A percentile compares a stretch with the other conserved stretches of the same genome.
These are phyloP conservation scores for Phaedon cochleariae DNA, from an alignment of 2,888 invertebrate species.

Conservation along the genomic window DNA sequence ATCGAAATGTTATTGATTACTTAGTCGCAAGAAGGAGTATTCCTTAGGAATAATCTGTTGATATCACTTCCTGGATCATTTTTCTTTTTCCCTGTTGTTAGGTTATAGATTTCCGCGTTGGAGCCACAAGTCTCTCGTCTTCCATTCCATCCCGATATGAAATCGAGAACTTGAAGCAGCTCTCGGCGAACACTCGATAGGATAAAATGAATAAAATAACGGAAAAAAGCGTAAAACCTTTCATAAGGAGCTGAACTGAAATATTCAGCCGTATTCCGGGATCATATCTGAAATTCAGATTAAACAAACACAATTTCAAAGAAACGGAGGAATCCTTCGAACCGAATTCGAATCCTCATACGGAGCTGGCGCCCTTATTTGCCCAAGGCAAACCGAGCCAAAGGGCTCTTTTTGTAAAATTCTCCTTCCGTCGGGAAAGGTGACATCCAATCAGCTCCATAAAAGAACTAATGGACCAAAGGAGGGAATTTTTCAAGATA, in stretches of 20 bases:
- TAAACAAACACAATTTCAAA: conserved; percentile 61
- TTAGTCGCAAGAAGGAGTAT: too few species aligned
- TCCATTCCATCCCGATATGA: neutral
- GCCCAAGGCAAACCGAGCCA: conserved; percentile 47
- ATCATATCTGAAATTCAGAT: conserved; percentile 60
- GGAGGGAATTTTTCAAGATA: conserved; percentile 37
- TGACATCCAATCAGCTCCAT: conserved; percentile 53
- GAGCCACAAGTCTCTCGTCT: neutral
- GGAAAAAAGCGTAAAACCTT: conserved; percentile 36
- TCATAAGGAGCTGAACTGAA: conserved; percentile 43
- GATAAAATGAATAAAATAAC: conserved; percentile 37
- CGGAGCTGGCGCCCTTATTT: conserved; percentile 56
- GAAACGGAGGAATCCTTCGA: conserved; percentile 53
- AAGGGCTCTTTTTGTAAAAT: conserved; percentile 42
- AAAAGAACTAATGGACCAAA: conserved; percentile 58
- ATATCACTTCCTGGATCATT: too few species aligned
- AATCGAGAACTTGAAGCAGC: neutral
- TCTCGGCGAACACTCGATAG: neutral
- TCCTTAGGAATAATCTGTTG: too few species aligned
- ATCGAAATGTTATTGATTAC: too few species aligned
- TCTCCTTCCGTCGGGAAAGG: conserved; percentile 47
- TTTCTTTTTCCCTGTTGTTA: too few species aligned
- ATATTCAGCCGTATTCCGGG: conserved; percentile 46
- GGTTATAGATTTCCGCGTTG: neutral
- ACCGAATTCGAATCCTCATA: conserved; percentile 52